These are phyloP conservation scores for Sceliomorpha sp. DNA, from an alignment of 2,888 invertebrate species.

Conservation along the genomic window DNA sequence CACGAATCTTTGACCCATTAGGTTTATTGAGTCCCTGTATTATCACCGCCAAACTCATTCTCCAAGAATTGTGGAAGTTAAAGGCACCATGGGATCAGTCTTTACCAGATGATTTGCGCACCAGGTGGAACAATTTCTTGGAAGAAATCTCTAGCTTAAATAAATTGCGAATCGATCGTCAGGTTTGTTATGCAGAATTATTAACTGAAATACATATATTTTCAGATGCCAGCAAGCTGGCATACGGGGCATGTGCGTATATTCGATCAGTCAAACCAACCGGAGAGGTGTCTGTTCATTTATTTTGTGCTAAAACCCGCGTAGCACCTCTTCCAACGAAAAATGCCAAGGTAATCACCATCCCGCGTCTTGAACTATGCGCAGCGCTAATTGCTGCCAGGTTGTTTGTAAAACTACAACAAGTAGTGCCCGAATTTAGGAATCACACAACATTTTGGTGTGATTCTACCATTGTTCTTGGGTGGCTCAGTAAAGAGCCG, in stretches of 20 bases:
- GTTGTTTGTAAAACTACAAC: slow-evolving; percentile 1
- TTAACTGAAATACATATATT: slow-evolving; percentile 12
- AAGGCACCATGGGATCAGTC: slow-evolving; percentile 11
- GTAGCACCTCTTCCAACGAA: not conserved
- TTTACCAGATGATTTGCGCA: not conserved
- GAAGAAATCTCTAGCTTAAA: slow-evolving; percentile 9
- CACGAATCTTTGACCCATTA: slow-evolving; percentile 60
- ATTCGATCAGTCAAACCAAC: slow-evolving; percentile 5
- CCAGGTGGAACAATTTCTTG: too few species aligned
- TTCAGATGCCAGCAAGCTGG: slow-evolving; percentile 8
- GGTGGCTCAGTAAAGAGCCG: too few species aligned
- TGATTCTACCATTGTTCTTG: too few species aligned
- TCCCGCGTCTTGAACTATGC: slow-evolving; percentile 4
- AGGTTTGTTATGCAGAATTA: not conserved
- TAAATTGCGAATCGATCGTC: slow-evolving; percentile 2
- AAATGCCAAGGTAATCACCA: not conserved
- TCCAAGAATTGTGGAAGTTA: slow-evolving; percentile 27
- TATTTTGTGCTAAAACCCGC: not conserved
- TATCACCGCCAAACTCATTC: slow-evolving; percentile 56
- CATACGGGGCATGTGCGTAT: slow-evolving; percentile 20
- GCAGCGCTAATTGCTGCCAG: not conserved
- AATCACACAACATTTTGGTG: too few species aligned
- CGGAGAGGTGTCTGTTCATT: not conserved
- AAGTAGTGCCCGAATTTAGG: too few species aligned
- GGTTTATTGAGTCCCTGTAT: slow-evolving; percentile 57